These are phyloP conservation scores for Tetropium fuscum DNA, from an alignment of 2,888 invertebrate species.

Conservation along the genomic window DNA sequence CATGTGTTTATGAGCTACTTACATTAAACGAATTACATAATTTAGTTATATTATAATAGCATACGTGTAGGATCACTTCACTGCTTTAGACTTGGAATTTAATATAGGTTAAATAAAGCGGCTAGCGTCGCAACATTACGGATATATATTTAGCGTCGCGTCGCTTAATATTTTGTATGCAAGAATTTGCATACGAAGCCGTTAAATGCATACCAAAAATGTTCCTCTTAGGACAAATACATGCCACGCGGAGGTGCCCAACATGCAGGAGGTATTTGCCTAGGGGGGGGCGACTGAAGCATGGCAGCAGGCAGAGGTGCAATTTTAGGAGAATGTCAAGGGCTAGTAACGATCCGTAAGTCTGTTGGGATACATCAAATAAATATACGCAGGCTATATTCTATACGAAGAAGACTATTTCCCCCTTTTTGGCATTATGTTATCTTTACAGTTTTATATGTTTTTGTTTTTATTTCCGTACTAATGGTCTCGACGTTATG, in stretches of 20 bases:
- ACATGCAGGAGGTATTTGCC: conserved; percentile 29
- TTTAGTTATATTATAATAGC: too few species aligned
- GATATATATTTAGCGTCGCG: conserved; percentile 15
- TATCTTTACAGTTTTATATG: conserved; percentile 13
- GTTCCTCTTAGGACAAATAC: conserved; percentile 19
- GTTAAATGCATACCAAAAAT: conserved; percentile 26
- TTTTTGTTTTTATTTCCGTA: conserved; percentile 8
- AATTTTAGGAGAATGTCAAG: conserved; percentile 20
- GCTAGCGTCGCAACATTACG: conserved; percentile 18
- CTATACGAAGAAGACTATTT: conserved; percentile 16
- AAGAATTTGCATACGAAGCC: conserved; percentile 26
- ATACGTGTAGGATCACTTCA: too few species aligned
- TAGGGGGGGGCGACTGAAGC: conserved; percentile 16
- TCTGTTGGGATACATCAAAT: conserved; percentile 21
- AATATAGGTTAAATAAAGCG: background rate
- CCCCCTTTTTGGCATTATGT: conserved; percentile 2
- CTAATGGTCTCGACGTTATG: conserved; percentile 16
- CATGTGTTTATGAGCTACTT: too few species aligned
- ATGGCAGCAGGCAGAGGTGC: conserved; percentile 10
- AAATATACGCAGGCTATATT: conserved; percentile 20
- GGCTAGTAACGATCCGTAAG: conserved; percentile 15
- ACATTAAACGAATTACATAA: too few species aligned
- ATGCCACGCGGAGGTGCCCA: conserved; percentile 20
- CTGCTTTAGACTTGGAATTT: conserved; percentile 7
- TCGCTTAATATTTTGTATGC: conserved; percentile 27